Base-by-base conservation (phyloP, 2,113 vertebrate species). In the Accipiter virgatus region DNA sequence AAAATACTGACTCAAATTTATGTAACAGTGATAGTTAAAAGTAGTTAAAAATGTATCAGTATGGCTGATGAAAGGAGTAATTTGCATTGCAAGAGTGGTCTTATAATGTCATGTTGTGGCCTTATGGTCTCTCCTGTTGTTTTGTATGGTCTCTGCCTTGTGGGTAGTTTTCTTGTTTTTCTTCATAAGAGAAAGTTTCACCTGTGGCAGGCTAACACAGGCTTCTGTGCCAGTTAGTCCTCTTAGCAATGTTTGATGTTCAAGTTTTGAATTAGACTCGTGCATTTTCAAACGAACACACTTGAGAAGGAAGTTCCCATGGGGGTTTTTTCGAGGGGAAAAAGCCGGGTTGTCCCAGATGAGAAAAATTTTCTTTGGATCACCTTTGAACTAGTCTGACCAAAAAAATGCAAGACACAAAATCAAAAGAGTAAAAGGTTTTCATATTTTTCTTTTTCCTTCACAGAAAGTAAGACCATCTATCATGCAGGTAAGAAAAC, bases 381-480 rank as follows among this genome's bases (percentile, higher is more conserved):
- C 50, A n/a, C 7, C 9, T 94, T 95, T 95, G 52, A 95, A 84
- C 17, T 86, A 81, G 53, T 74, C 45, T 12, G 8, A 65, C 34
- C 7, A 20, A 78, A 90, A 66, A 88, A 87, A 32, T 3, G 11
- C 1, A 32, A 50, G 29, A 67, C 11, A 32, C 58, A 52, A 26
- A 85, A 86, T 43, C 8, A 63, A 91, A 34, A 87, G 31, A 93
- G 84, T 96, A 42, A 94, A 79, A 86, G 10, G 90, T 90, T 92
- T 96, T 82, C 20, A 63, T 96, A 31, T 43, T 85, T 92, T 45
- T 66, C 34, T 71, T 93, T 65, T 85, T 79, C 95, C 96, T 93
- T 95, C 56, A 74, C 98, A 99, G 99, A 99, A 99, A 98, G 97
- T 98, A 73, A 98, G 98, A 95, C 98, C 99, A 27, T 98, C 99